These are phyloP conservation scores for Odontamblyopus lacepedii DNA, from an alignment of 2,797 vertebrate genomes.

Conservation along the genomic window DNA sequence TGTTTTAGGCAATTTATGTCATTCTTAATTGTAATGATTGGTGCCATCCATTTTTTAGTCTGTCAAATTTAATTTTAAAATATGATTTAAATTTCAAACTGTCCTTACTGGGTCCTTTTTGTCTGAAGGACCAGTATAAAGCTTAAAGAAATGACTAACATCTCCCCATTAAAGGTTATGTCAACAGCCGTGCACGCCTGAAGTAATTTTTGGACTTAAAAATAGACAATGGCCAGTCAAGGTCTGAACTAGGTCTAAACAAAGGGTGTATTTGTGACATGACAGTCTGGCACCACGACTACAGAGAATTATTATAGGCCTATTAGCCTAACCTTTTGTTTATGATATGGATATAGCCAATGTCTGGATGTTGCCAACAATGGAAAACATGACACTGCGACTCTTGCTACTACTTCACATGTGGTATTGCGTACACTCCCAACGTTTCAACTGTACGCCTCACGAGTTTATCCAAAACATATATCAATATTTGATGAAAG, in stretches of 20 bases:
- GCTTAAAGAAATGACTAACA: background rate
- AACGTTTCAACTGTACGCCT: constrained; percentile 3
- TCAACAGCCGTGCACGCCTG: background rate
- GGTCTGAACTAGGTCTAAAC: constrained; percentile 5
- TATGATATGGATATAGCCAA: background rate
- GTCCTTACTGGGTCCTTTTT: background rate
- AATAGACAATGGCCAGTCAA: constrained; percentile 5
- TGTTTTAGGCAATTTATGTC: too few species aligned
- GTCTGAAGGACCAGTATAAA: background rate
- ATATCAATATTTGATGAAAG: constrained; percentile 17
- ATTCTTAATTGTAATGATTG: too few species aligned
- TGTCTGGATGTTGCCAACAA: background rate
- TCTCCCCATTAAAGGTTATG: background rate
- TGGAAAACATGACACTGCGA: background rate
- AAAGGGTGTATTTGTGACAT: background rate
- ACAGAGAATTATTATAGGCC: background rate
- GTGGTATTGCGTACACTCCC: background rate
- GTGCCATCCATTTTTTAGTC: too few species aligned
- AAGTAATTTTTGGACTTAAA: background rate
- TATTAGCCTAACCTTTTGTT: too few species aligned
- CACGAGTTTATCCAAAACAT: constrained; percentile 9
- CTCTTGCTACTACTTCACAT: background rate
- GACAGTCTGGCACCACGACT: background rate
- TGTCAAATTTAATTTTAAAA: too few species aligned
- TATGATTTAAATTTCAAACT: too few species aligned